phyloP scores from a whole-genome alignment of 2,888 invertebrate genomes.

The Iphiclides podalirius region DNA sequence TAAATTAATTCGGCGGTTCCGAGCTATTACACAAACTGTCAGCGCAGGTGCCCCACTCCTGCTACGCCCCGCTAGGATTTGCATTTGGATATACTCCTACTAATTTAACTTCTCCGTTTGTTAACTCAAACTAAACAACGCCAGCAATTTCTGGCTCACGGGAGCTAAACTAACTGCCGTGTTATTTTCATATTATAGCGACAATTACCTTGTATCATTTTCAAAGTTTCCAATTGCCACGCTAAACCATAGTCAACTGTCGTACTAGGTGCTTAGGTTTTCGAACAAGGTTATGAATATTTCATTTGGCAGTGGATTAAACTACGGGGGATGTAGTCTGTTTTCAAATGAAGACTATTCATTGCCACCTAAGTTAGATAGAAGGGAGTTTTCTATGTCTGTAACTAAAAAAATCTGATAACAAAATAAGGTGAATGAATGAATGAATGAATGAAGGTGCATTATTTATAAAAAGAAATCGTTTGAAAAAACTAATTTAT shows the following conservation, averaged over 20 bases:
- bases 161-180: conserved; percentile 40
- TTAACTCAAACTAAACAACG: conserved; percentile 61
- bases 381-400: too few species aligned
- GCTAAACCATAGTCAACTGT: conserved; percentile 5
- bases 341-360: too few species aligned
- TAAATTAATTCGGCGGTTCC: conserved; percentile 74
- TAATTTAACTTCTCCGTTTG: conserved; percentile 71
- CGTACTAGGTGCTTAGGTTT: background rate
- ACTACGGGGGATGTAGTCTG: too few species aligned
- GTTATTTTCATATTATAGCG: conserved; percentile 28
- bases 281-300: background rate
- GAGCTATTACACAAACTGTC: conserved; percentile 75
- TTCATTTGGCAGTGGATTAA: too few species aligned
- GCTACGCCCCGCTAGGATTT: conserved; percentile 48
- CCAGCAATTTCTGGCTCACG: conserved; percentile 39
- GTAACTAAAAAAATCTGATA: too few species aligned
- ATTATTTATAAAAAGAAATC: too few species aligned
- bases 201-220: conserved; percentile 25
- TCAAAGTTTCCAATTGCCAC: conserved; percentile 27
- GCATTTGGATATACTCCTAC: conserved; percentile 67
- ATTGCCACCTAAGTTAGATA: too few species aligned
- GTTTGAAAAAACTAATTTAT: too few species aligned
- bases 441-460: too few species aligned
- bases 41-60: conserved; percentile 66
- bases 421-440: too few species aligned